Evolutionary conservation across 1,140 invertebrate species (phyloP), one percentile per base, ranked within the genome.

Genomic region (Eciton burchellii): DNA sequence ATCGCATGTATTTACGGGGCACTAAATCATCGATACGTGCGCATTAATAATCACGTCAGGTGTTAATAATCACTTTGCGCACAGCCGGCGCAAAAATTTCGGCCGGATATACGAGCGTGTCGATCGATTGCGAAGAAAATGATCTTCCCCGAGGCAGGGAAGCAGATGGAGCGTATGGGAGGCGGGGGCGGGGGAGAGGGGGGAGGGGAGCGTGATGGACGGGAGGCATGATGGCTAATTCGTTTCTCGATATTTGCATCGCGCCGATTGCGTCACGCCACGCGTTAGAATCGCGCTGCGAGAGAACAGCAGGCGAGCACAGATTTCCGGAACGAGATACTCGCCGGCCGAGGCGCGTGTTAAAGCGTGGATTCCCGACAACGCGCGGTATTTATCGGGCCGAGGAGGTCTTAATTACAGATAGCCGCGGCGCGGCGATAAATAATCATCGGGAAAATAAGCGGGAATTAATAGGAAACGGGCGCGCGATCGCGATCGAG

Each of bases 381-480:
- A 79, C 74, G 5, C 45, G 35, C 35, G 74, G 41, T 79, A 73
- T 73, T 73, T 71, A 73, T 81, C 77, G 77, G 54, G 68, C 56
- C 56, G 66, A 68, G 74, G 56, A 79, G 74, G 35, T 79, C 74
- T 79, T 79, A 79, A 79, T 79, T 79, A 79, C 74, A 79, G 74
- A 79, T 79, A 70, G 74, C 70, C 73, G 73, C 26, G 72, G 57
- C 47, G 74, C 21, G 77, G 74, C 77, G 66, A 73, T 81, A 73
- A 71, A 81, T 81, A 72, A 73, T 56, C 68, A 81, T 71, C 77
- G 66, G n/a, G 77, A 57, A 79, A 79, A 79, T 79, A 79, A 79
- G 74, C 52, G 63, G 62, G 74, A 79, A 79, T 79, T 79, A 79
- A 79, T 79, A 79, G 74, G 74, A 68, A 79, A 79, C 63, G 74